These are phyloP conservation scores for Anarsia innoxiella DNA, from an alignment of 2,888 invertebrate genomes.

Conservation along the genomic window DNA sequence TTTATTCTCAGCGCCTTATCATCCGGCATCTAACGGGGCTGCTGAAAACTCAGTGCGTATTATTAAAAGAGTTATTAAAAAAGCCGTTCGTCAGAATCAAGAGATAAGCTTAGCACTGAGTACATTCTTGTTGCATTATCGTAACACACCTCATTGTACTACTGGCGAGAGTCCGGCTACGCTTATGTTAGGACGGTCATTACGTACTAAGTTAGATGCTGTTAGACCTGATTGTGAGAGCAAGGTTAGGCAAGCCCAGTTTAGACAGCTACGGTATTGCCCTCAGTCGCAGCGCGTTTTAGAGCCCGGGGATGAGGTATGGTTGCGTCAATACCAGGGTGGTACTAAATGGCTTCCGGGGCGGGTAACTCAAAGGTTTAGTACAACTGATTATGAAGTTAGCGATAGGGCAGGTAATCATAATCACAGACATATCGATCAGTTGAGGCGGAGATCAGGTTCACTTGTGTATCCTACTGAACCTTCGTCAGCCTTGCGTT, in stretches of 20 bases:
- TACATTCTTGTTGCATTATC: not conserved
- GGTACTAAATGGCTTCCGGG: not conserved
- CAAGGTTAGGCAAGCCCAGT: not conserved
- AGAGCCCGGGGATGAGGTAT: not conserved
- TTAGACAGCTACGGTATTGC: not conserved
- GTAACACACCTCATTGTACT: slow-evolving; percentile 2
- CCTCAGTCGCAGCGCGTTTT: not conserved
- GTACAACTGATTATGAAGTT: not conserved
- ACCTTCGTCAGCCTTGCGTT: no score
- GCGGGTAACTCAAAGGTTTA: not conserved
- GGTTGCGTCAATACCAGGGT: not conserved
- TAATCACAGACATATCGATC: not conserved
- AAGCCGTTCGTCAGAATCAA: not conserved
- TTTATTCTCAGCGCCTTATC: not conserved
- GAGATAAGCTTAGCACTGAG: not conserved
- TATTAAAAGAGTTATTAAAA: slow-evolving; percentile 4
- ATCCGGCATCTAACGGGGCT: slow-evolving; percentile 2
- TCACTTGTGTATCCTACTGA: no score
- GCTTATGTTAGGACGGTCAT: not conserved
- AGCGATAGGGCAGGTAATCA: not conserved
- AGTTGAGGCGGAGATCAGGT: slow-evolving; percentile 1
- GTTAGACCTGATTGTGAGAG: not conserved
- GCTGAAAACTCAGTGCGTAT: slow-evolving; percentile 1
- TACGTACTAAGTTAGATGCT: slow-evolving; percentile 1
- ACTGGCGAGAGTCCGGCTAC: slow-evolving; percentile 2